Evolutionary conservation across 2,113 vertebrate species (phyloP), one percentile per base, ranked within the genome.

Genomic region (Ictalurus punctatus): DNA sequence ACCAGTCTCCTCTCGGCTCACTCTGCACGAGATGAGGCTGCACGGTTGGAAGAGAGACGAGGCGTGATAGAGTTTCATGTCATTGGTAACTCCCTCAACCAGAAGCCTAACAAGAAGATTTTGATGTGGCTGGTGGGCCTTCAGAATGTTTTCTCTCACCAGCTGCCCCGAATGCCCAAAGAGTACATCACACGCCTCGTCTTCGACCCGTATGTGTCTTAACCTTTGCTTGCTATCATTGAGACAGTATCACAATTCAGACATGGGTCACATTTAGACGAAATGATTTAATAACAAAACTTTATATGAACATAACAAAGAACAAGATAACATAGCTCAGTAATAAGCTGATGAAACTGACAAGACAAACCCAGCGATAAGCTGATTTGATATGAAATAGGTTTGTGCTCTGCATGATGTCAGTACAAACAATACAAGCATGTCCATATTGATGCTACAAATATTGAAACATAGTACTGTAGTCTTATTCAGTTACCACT

Each of bases 11-110:
- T 99, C 82, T 98, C 98, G 0, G 98, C 98, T 0, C 98, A 99
- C 89, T 99, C 98, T 0, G 98, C 98, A 0, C 96, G 98, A 30
- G 98, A 99, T 0, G 98, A 99, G 93, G 98, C 98, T 0, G 98
- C 98, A 0, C 96, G 98, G 78, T 92, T 98, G 78, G 98, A 99
- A 91, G 98, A 99, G 91, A 96, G 97, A 82, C 95, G 98, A 25
- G 98, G 98, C 0, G 98, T 99, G 86, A 99, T 99, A 2, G 98
- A 99, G 86, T 99, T 99, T 93, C 98, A 99, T 0, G 98, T 99
- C 40, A 97, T 99, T 0, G 98, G 98, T 69, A 99, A 99, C 92
- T 99, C 98, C 14, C 92, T 99, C 85, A 98, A 96, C 95, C 98
- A 99, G 92, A 99, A 99, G 89, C 98, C 98, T 90, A 99, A 99